Conservation (phyloP, 2,888 invertebrate genomes). For the Agrypnus murinus region DNA sequence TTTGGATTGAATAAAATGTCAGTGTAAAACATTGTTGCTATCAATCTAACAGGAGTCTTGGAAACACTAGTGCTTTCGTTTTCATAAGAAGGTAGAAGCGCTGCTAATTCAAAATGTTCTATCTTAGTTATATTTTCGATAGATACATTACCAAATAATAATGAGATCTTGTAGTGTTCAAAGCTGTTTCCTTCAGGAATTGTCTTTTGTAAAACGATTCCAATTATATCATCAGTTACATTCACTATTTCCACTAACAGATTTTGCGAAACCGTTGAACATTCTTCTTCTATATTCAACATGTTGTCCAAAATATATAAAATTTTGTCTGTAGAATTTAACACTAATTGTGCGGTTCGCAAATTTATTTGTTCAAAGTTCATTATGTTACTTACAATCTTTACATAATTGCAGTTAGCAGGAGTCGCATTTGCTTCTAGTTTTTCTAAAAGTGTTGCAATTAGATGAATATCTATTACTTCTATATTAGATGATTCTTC, state of each 20-base stretch:
- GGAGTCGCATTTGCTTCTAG: no score
- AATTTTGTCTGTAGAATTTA: conserved; percentile 78
- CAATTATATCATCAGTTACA: conserved; percentile 29
- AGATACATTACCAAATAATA: neutral
- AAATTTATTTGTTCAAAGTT: conserved; percentile 70
- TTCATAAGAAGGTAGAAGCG: conserved; percentile 41
- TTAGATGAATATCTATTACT: conserved; percentile 46
- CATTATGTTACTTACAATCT: conserved; percentile 72
- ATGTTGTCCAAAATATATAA: conserved; percentile 75
- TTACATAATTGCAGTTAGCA: conserved; percentile 62
- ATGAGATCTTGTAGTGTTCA: neutral
- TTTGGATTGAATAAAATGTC: conserved; percentile 52
- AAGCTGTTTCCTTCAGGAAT: neutral
- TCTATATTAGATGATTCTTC: conserved; percentile 7
- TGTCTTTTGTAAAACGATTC: conserved; percentile 7
- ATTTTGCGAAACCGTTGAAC: neutral
- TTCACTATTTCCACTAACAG: conserved; percentile 45
- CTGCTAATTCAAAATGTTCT: conserved; percentile 43
- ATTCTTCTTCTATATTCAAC: conserved; percentile 67
- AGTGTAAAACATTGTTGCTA: conserved; percentile 47
- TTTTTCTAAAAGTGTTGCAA: conserved; percentile 54
- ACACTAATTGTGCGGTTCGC: conserved; percentile 69
- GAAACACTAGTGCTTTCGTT: neutral
- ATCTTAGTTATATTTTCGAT: conserved; percentile 6
- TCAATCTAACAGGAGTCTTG: conserved; percentile 32